Evolutionary conservation across 2,797 vertebrate genomes (phyloP).

Genomic region (Apogon hyalosoma): DNA sequence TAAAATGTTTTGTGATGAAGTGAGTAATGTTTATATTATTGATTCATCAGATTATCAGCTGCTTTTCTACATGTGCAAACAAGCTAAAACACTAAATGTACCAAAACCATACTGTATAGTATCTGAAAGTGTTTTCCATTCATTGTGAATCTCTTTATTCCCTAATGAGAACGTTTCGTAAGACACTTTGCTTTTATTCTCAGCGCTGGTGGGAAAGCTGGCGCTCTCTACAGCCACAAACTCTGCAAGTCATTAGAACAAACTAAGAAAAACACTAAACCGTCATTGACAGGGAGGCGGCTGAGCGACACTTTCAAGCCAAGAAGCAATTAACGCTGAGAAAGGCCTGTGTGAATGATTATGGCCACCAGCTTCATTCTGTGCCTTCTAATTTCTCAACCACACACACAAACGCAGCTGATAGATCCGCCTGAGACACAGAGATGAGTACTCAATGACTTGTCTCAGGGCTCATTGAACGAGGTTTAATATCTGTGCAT

Average conservation of each 20-base stretch:
- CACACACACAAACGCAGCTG: slow-evolving; percentile 13
- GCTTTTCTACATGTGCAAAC: no score
- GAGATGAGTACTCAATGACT: slow-evolving; percentile 29
- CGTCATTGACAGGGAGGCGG: slow-evolving; percentile 50
- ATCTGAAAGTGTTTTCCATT: slow-evolving; percentile 30
- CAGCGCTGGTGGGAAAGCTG: slow-evolving; percentile 31
- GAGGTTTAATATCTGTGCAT: slow-evolving; percentile 29
- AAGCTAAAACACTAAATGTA: background rate
- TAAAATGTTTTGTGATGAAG: no score
- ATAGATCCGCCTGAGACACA: slow-evolving; percentile 45
- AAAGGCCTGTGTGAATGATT: slow-evolving; percentile 54
- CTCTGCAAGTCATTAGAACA: slow-evolving; percentile 63
- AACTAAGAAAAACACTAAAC: slow-evolving; percentile 50
- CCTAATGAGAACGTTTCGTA: slow-evolving; percentile 38
- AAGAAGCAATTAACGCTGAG: slow-evolving; percentile 66
- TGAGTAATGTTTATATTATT: no score
- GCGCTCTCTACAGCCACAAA: slow-evolving; percentile 31
- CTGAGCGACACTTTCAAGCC: slow-evolving; percentile 61
- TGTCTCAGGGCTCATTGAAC: slow-evolving; percentile 23
- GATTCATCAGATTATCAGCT: no score
- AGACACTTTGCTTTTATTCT: slow-evolving; percentile 22
- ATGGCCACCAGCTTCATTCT: slow-evolving; percentile 48
- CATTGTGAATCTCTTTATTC: background rate
- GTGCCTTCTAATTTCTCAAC: slow-evolving; percentile 48
- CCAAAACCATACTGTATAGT: background rate